phyloP scores from a whole-genome alignment of 2,113 vertebrate genomes.

The Galbula dea region DNA sequence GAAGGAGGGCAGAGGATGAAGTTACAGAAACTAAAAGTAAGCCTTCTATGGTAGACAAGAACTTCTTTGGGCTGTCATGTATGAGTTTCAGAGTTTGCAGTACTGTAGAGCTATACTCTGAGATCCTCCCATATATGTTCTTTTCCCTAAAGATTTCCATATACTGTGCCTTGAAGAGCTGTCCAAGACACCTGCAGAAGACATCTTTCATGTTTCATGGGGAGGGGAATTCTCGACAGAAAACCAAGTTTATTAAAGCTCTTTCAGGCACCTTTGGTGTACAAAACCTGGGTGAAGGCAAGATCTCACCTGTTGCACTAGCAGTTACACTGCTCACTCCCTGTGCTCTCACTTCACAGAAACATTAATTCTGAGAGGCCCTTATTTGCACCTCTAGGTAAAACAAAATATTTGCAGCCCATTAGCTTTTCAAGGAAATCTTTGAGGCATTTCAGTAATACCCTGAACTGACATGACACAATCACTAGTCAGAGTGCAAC shows the following conservation, averaged over 20 bases:
- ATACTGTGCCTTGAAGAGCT: neutral
- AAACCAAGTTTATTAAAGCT: neutral
- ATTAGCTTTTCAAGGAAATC: neutral
- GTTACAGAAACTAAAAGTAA: neutral
- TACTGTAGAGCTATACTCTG: neutral
- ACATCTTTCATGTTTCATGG: neutral
- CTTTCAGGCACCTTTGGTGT: neutral
- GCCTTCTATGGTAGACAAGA: neutral
- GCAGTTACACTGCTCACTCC: neutral
- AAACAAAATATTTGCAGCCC: neutral
- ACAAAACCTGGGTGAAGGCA: neutral
- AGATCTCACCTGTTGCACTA: neutral
- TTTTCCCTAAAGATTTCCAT: neutral
- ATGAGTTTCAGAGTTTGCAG: neutral
- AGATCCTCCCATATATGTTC: neutral
- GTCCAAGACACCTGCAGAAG: neutral
- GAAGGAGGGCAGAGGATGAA: neutral
- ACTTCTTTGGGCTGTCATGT: neutral
- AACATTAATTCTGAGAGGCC: neutral
- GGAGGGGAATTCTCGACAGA: neutral
- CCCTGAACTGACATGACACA: neutral
- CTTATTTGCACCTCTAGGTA: neutral
- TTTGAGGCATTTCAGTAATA: neutral
- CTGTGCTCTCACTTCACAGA: neutral
- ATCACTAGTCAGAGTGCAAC: neutral